A percentile compares a stretch with the other conserved stretches of the same genome.
These are phyloP conservation scores for Eueides isabella DNA, from an alignment of 1,140 invertebrate genomes.

Conservation along the genomic window DNA sequence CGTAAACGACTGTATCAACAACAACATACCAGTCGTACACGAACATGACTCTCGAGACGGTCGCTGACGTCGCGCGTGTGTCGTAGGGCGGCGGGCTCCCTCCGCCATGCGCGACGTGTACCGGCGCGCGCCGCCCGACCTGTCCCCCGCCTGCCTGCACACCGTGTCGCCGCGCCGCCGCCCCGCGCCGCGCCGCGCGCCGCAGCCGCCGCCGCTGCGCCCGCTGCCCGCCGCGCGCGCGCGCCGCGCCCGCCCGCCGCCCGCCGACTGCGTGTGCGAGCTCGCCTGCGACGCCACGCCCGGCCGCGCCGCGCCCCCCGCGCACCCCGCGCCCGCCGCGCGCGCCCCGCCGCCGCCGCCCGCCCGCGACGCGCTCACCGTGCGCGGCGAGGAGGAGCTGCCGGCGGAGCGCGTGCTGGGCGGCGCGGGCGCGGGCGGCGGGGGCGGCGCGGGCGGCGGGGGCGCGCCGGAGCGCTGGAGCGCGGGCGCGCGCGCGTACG, in stretches of 20 bases:
- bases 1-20: background rate
- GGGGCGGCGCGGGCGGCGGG: constrained; percentile 42
- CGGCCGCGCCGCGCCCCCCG: constrained; percentile 74
- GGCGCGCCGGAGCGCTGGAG: no score
- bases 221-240: constrained; percentile 67
- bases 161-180: constrained; percentile 75
- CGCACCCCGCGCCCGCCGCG: constrained; percentile 51
- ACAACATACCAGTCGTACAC: background rate
- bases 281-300: constrained; percentile 82
- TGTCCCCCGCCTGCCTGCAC: constrained; percentile 78
- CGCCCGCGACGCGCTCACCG: constrained; percentile 73
- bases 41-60: background rate
- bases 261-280: constrained; percentile 83
- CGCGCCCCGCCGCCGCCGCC: constrained; percentile 39
- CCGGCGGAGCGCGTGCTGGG: constrained; percentile 72
- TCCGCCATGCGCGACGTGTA: constrained; percentile 73
- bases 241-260: constrained; percentile 55
- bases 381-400: constrained; percentile 87
- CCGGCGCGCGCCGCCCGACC: constrained; percentile 70
- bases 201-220: constrained; percentile 66
- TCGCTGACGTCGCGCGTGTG: background rate
- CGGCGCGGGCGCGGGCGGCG: constrained; percentile 44
- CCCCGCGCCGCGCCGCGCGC: constrained; percentile 48
- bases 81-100: constrained; percentile 62
- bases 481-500: constrained; percentile 52